Evolutionary conservation across 2,797 vertebrate species (phyloP), one percentile per base, ranked within the genome.

Genomic region (Acropternis orthonyx): DNA sequence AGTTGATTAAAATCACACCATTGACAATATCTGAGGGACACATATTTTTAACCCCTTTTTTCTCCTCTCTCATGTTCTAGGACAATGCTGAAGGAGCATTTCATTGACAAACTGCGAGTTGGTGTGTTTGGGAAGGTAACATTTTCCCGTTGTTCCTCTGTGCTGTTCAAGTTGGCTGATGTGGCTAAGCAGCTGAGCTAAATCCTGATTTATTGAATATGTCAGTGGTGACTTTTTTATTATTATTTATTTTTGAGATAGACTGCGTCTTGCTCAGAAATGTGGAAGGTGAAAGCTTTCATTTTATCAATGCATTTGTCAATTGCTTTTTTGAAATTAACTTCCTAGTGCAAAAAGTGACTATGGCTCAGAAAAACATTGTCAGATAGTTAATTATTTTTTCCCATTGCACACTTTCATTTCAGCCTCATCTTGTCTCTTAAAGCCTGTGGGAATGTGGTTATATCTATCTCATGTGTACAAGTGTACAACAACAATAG

Each of bases 51-150:
- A 46, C 59, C 44, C 5, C 10, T 22, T 24, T 2, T 39, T 83
- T 68, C 41, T 77, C 19, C 30, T 71, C 66, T 89, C 37, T 78
- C 9, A 5, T 75, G 48, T 91, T 73, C 28, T 84, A 98, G 98
- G 89, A 79, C 28, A 12, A 98, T 99, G 96, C 98, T 99, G 69
- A 98, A 98, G 92, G 98, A 99, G 86, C 74, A 97, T 8, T 99
- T 98, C 95, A 97, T 99, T 10, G 99, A 99, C 86, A 98, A 98
- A 92, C 97, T 93, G 1, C 98, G 99, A 19, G 99, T 99, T 6
- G 99, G 98, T 19, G 99, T 99, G 79, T 99, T 99, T 68, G 99
- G 99, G 93, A 98, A 99, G 99, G 99, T 99, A 98, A 98, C 0
- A 91, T 68, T 68, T 62, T 82, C 18, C 19, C 1, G 0, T 69